A percentile compares a stretch with the other conserved stretches of the same genome.
These are phyloP conservation scores for Antheraea yamamai DNA, from an alignment of 2,888 invertebrate species.

Conservation along the genomic window DNA sequence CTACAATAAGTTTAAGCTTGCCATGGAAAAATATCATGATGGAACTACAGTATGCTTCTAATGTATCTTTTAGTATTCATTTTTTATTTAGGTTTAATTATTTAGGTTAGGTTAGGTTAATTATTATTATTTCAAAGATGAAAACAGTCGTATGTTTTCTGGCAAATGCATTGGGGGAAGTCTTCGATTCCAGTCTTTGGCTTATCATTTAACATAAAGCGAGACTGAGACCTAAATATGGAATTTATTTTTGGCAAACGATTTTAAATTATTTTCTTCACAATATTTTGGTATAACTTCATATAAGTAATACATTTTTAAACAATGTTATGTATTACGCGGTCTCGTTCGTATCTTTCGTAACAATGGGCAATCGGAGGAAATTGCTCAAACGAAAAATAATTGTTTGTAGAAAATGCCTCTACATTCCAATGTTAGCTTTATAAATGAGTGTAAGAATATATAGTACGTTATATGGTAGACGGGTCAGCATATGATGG, in stretches of 20 bases:
- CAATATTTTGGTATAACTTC: background rate
- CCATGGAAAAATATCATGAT: background rate
- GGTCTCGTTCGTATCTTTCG: background rate
- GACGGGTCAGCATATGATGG: slow-evolving; percentile 27
- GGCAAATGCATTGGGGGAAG: background rate
- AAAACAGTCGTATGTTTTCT: background rate
- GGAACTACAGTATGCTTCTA: background rate
- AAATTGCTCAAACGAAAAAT: background rate
- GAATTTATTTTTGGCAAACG: background rate
- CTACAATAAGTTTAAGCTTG: background rate
- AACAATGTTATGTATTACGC: background rate
- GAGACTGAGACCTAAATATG: background rate
- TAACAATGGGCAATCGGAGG: background rate
- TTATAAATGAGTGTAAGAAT: slow-evolving; percentile 6
- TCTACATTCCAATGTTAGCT: background rate
- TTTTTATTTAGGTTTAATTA: background rate
- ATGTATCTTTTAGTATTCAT: background rate
- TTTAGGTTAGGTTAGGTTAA: background rate
- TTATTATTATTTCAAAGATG: background rate
- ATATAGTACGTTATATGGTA: background rate
- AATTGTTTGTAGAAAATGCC: background rate
- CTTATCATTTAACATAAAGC: background rate
- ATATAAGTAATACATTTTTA: background rate
- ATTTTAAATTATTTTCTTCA: background rate
- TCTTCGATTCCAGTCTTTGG: background rate